phyloP scores from a whole-genome alignment of 2,797 vertebrate genomes.

The Oryzias dopingdopingensis region DNA sequence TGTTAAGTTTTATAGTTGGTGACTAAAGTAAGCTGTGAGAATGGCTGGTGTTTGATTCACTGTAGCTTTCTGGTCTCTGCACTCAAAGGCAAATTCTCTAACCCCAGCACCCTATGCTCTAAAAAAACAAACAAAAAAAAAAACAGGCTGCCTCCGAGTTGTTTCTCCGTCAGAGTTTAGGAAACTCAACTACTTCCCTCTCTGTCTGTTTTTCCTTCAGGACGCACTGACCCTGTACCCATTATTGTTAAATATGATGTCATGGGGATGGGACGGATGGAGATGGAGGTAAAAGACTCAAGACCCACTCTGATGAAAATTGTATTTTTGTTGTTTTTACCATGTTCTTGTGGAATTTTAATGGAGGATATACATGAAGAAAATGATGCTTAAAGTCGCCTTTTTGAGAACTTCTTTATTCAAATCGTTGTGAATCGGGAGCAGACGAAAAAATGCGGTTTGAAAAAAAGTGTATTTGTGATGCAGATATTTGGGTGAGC shows the following conservation, averaged over 20 bases:
- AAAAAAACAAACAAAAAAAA: constrained; percentile 32
- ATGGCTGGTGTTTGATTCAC: constrained; percentile 99
- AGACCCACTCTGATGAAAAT: too few species aligned
- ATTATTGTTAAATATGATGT: constrained; percentile 99
- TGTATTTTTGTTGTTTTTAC: too few species aligned
- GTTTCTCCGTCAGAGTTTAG: constrained; percentile 57
- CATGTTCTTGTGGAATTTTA: too few species aligned
- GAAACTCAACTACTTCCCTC: constrained; percentile 67
- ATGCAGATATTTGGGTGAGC: too few species aligned
- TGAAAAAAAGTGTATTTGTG: too few species aligned
- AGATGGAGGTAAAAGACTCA: constrained; percentile 90
- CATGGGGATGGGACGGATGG: constrained; percentile 99
- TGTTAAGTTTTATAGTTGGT: constrained; percentile 20
- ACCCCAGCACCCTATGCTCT: constrained; percentile 95
- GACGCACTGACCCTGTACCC: constrained; percentile 97
- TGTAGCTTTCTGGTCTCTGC: constrained; percentile 99
- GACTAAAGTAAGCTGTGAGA: constrained; percentile 98
- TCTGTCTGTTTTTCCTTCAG: constrained; percentile 76
- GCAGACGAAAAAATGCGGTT: too few species aligned
- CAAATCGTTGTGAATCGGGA: too few species aligned
- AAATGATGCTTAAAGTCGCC: too few species aligned
- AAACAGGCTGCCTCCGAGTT: constrained; percentile 79
- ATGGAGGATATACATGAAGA: too few species aligned
- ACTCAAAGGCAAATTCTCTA: constrained; percentile 99
- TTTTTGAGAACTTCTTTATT: too few species aligned